These are phyloP conservation scores for Pegea sp. DNA, from an alignment of 23 tunicate species.

Conservation along the genomic window DNA sequence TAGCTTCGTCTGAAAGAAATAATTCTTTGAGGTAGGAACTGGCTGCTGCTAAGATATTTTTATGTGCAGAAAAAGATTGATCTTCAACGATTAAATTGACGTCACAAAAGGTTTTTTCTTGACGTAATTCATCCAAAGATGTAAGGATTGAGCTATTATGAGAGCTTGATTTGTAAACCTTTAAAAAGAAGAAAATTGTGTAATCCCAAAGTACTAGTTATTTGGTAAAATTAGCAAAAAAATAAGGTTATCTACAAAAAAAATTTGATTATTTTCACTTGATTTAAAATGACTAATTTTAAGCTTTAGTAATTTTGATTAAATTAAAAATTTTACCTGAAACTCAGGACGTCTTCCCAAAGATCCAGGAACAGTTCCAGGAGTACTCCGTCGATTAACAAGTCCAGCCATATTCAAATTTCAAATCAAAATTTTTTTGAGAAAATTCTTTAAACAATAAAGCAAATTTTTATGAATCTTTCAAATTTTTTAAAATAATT, in stretches of 20 bases:
- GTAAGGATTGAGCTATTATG: conserved; percentile 60
- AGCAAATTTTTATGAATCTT: too few relatives aligned
- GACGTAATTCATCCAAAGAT: conserved; percentile 74
- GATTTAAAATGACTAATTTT: neutral
- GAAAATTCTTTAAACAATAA: too few relatives aligned
- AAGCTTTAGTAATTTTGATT: neutral
- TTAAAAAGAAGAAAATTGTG: neutral
- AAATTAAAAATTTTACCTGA: conserved; percentile 26
- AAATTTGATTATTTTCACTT: neutral
- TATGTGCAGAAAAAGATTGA: conserved; percentile 72
- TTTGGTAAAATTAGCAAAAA: neutral
- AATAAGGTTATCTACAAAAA: conserved; percentile 2
- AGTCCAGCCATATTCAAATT: conserved; percentile 96
- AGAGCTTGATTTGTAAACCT: conserved; percentile 79
- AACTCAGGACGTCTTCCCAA: conserved; percentile 74
- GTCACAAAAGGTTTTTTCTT: conserved; percentile 92
- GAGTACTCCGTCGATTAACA: conserved; percentile 46
- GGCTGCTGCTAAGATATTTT: conserved; percentile 77
- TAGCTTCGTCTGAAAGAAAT: conserved; percentile 14
- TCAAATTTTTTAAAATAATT: too few relatives aligned
- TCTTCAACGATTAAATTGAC: conserved; percentile 96
- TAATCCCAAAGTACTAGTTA: too few relatives aligned
- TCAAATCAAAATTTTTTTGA: too few relatives aligned
- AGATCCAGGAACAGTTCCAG: conserved; percentile 47
- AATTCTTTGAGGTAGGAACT: conserved; percentile 77